A percentile compares a stretch with the other conserved stretches of the same genome.
These are phyloP conservation scores for Diachasmimorpha longicaudata DNA, from an alignment of 1,140 invertebrate genomes.

Conservation along the genomic window DNA sequence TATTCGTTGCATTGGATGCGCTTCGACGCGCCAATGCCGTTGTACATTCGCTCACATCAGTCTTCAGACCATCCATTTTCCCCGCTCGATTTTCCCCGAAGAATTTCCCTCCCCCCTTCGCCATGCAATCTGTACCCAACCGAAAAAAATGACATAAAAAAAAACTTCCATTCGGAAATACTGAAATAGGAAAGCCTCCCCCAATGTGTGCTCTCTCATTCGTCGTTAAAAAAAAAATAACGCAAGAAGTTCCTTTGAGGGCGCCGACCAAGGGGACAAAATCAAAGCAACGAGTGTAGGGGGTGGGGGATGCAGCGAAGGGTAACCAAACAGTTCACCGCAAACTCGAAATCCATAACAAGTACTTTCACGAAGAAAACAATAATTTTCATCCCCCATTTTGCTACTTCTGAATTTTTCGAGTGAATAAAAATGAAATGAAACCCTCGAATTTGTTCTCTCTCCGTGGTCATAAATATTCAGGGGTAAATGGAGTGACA, in stretches of 20 bases:
- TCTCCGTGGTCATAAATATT: neutral
- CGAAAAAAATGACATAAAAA: neutral
- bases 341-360: neutral
- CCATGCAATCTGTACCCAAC: neutral
- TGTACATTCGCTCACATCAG: neutral
- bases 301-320: neutral
- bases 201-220: neutral
- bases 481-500: neutral
- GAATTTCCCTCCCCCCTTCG: slow-evolving; percentile 3
- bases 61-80: slow-evolving; percentile 10
- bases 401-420: too few relatives aligned
- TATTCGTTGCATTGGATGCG: slow-evolving; percentile 8
- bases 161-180: neutral
- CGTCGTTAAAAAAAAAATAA: neutral
- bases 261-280: neutral
- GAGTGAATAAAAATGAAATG: neutral
- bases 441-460: neutral
- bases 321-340: neutral
- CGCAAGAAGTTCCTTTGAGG: neutral
- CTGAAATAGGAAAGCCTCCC: neutral
- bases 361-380: neutral
- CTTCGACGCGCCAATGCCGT: neutral
- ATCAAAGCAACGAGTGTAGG: neutral
- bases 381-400: neutral
- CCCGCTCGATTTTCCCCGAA: slow-evolving; percentile 23